These are phyloP conservation scores for Halictus quadricinctus DNA, from an alignment of 2,888 invertebrate species.

Conservation along the genomic window DNA sequence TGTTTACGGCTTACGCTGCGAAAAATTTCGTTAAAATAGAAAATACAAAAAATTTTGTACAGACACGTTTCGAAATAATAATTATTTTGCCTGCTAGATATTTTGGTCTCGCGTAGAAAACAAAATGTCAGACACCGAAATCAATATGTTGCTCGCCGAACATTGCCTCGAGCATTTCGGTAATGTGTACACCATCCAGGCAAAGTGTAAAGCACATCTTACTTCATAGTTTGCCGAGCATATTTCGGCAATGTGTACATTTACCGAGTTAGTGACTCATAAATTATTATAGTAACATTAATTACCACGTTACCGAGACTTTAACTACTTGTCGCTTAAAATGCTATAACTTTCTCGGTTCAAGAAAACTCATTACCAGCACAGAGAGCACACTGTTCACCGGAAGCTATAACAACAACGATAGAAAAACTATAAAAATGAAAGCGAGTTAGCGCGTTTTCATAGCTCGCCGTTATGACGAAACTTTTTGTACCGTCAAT, in stretches of 20 bases:
- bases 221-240: not conserved
- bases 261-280: not conserved
- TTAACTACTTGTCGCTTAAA: not conserved
- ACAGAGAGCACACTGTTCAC: not conserved
- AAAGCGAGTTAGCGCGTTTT: not conserved
- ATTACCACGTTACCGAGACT: not conserved
- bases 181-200: not conserved
- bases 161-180: not conserved
- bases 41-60: not conserved
- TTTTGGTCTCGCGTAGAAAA: not conserved
- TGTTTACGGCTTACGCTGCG: not conserved
- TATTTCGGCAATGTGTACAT: conserved; percentile 2
- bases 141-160: not conserved
- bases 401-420: not conserved
- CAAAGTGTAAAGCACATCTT: not conserved
- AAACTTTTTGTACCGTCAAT: not conserved
- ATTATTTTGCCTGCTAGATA: not conserved
- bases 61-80: not conserved
- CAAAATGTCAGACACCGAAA: not conserved
- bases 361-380: not conserved
- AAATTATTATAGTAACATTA: conserved; percentile 3
- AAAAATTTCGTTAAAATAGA: not conserved
- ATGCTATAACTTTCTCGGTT: not conserved
- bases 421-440: not conserved
- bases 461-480: not conserved